Conservation (phyloP, 2,113 vertebrate genomes). For the Zeus faber region DNA sequence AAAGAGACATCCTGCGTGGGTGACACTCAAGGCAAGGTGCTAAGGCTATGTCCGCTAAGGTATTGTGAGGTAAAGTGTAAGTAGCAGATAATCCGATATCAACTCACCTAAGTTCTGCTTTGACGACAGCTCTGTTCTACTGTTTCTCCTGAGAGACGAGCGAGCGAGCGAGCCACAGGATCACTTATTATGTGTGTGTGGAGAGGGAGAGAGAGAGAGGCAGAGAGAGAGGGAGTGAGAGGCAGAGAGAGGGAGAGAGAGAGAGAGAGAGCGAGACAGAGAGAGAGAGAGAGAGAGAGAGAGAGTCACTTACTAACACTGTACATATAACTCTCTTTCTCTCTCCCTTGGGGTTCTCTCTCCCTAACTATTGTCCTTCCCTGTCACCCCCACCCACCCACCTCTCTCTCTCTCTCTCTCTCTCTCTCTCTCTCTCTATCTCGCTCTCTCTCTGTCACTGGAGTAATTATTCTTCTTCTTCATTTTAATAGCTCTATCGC, state of each 20-base stretch:
- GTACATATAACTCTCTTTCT: slow-evolving; percentile 12
- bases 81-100: no score
- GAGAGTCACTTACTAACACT: no score
- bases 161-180: neutral
- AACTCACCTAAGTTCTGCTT: neutral
- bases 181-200: neutral
- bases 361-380: neutral
- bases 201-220: slow-evolving; percentile 15
- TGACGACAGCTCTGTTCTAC: neutral
- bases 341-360: slow-evolving; percentile 1
- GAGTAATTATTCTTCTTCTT: slow-evolving; percentile 35
- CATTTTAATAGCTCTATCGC: slow-evolving; percentile 28
- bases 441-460: slow-evolving; percentile 24
- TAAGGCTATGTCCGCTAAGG: no score
- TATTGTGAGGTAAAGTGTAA: no score
- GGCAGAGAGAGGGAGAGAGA: slow-evolving; percentile 9
- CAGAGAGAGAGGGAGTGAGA: slow-evolving; percentile 11
- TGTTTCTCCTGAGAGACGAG: neutral
- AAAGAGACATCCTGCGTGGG: no score
- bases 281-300: neutral
- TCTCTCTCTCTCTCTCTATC: slow-evolving; percentile 3
- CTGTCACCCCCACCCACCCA: slow-evolving; percentile 23
- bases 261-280: neutral
- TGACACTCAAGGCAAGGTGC: no score
- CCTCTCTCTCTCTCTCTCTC: slow-evolving; percentile 8